A percentile compares a stretch with the other conserved stretches of the same genome.
These are phyloP conservation scores for Cryptosula pallasiana DNA, from an alignment of 2,888 invertebrate species.

Conservation along the genomic window DNA sequence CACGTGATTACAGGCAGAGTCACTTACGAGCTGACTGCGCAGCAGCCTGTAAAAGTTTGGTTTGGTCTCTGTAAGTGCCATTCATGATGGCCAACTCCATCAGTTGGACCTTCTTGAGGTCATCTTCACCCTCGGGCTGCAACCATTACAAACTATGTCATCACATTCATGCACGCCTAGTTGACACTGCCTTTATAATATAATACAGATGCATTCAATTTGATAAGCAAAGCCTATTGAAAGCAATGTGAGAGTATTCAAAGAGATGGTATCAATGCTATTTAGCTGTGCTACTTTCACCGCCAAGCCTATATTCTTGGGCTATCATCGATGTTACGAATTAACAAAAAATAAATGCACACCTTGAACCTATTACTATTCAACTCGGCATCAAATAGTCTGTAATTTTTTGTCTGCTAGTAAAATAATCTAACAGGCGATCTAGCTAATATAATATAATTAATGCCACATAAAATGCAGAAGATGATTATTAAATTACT, in stretches of 20 bases:
- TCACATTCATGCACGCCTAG: not conserved
- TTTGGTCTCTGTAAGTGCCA: conserved; percentile 90
- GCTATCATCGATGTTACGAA: not conserved
- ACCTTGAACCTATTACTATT: not conserved
- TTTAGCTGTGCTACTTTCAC: no score
- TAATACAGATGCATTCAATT: no score
- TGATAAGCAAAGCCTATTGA: no score
- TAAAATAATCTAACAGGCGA: not conserved
- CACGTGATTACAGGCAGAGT: not conserved
- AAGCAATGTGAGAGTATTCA: no score
- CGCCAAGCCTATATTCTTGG: no score
- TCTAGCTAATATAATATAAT: not conserved
- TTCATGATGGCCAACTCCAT: conserved; percentile 99
- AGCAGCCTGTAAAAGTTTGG: conserved; percentile 21
- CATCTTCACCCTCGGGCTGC: conserved; percentile 99
- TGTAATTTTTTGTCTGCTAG: conserved; percentile 10
- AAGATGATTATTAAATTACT: not conserved
- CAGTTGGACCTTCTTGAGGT: conserved; percentile 96
- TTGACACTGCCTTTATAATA: no score
- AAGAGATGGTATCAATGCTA: no score
- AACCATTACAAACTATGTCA: not conserved
- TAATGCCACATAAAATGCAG: not conserved
- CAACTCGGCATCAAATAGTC: not conserved
- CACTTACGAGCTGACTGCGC: conserved; percentile 22
- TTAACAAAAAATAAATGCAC: not conserved